Evolutionary conservation across 2,113 vertebrate species (phyloP).

Genomic region (Megaceryle torquata): DNA sequence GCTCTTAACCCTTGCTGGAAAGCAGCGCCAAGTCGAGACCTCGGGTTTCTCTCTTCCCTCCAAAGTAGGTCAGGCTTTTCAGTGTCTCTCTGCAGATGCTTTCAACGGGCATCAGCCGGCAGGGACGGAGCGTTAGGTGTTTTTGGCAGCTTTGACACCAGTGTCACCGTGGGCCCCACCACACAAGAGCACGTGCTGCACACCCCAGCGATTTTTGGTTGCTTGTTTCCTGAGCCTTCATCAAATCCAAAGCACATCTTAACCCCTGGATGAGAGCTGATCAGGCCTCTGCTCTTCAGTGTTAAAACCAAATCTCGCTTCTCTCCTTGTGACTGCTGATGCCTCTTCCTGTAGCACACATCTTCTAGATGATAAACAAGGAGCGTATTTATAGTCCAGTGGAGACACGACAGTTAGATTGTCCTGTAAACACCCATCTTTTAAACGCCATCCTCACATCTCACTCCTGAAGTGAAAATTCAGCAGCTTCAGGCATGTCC

Average conservation of each 20-base stretch:
- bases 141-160: rapidly evolving
- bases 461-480: background rate
- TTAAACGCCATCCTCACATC: background rate
- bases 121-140: background rate
- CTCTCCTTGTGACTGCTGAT: background rate
- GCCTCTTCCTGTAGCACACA: background rate
- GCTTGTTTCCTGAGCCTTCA: background rate
- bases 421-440: background rate
- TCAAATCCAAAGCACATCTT: background rate
- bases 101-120: background rate
- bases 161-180: background rate
- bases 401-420: background rate
- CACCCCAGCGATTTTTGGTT: background rate
- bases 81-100: background rate
- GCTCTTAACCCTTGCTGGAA: slow-evolving; percentile 8
- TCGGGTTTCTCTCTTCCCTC: background rate
- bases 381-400: background rate
- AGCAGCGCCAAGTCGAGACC: background rate
- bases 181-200: background rate
- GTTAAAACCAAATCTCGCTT: background rate
- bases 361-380: background rate
- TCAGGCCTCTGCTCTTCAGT: background rate
- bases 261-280: background rate
- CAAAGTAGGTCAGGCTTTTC: slow-evolving; percentile 53
- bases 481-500: background rate